Conservation (phyloP, 2,113 vertebrate genomes). For the Brachionichthys hirsutus region DNA sequence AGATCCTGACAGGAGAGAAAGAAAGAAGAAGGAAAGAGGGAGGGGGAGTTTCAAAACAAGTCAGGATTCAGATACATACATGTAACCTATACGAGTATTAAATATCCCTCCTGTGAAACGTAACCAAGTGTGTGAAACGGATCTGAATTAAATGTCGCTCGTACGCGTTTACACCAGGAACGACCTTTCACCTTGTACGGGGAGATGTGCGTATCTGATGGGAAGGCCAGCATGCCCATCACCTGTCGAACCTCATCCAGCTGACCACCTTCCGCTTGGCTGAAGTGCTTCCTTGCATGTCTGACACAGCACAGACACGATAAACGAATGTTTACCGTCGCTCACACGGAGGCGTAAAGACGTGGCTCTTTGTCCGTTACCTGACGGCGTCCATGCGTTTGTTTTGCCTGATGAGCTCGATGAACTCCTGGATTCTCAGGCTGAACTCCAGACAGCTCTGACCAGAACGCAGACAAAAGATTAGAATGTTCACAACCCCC, state of each 20-base stretch:
- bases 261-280: constrained; percentile 96
- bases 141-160: too few relatives aligned
- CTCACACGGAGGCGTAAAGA: too few relatives aligned
- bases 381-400: constrained; percentile 98
- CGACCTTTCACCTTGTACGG: constrained; percentile 90
- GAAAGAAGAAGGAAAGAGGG: too few relatives aligned
- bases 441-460: constrained; percentile 99
- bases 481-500: too few relatives aligned
- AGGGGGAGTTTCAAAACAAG: too few relatives aligned
- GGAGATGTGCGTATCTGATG: constrained; percentile 97
- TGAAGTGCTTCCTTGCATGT: constrained; percentile 98
- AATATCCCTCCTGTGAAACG: too few relatives aligned
- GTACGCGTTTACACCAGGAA: too few relatives aligned
- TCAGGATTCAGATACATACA: too few relatives aligned
- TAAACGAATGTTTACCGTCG: too few relatives aligned
- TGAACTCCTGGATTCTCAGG: constrained; percentile 98
- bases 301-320: constrained; percentile 69
- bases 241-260: constrained; percentile 97
- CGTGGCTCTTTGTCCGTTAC: constrained; percentile 66
- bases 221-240: constrained; percentile 99
- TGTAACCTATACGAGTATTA: too few relatives aligned
- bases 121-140: too few relatives aligned
- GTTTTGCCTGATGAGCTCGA: constrained; percentile 98
- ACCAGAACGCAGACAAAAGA: too few relatives aligned
- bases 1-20: constrained; percentile 83